Evolutionary conservation across 2,888 invertebrate species (phyloP), one percentile per base, ranked within the genome.

Genomic region (Catocala nupta): DNA sequence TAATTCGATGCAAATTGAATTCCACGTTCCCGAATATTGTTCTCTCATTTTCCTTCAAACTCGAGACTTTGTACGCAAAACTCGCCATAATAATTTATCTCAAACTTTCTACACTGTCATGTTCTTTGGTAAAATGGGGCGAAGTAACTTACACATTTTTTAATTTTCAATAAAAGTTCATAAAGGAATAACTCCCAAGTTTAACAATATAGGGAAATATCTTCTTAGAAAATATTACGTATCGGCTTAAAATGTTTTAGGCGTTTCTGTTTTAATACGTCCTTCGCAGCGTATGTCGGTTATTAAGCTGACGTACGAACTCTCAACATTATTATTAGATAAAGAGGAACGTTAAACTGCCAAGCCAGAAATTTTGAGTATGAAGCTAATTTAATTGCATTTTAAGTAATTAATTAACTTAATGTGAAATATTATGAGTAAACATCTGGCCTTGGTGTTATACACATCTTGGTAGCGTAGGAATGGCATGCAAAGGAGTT

Each of bases 141-240:
- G 50, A 55, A 53, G 62, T 61, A 36, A 44, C 58, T 56, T 51
- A 59, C 55, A 64, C 43, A 59, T 75, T 77, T 39, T 77, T 73
- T 73, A 68, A 77, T 77, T 77, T 60, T 67, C 43, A 43, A 54
- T 33, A 54, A 45, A 55, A 73, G 42, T 77, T 77, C 43, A 55
- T 55, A 63, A 69, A 66, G 33, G 59, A 63, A 68, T 65, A 48
- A 51, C 13, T 51, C 43, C 6, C 36, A 3, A 77, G 55, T 75
- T 77, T 67, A 49, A 73, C 68, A 77, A 67, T 73, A 50, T 62
- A 60, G 48, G 8, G 47, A 66, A 70, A 76, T 74, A 70, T 65
- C 7, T 7, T 63, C 47, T 62, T 39, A 8, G 36, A 7, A 39
- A 39, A 39, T 9, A 39, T 39, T 39, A 39, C 36, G 6, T 7